Base-by-base conservation (phyloP, 2,888 invertebrate genomes). In the Cyclophora punctaria region DNA sequence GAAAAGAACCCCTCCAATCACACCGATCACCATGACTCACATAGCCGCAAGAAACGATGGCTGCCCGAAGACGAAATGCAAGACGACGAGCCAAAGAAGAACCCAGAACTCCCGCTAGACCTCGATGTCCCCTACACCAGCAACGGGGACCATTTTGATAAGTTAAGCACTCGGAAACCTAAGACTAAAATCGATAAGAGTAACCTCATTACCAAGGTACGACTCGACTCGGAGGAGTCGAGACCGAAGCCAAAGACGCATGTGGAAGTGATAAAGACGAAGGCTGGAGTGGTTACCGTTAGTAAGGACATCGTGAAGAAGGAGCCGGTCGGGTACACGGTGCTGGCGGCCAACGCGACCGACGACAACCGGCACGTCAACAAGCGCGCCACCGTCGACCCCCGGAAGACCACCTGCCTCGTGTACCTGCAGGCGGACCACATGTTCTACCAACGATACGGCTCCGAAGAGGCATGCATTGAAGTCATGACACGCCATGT, bases 341-440 rank as follows among this genome's bases (percentile, higher is more conserved):
- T 86, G 51, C 62, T 89, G 52, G 77, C 88, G 3, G 81, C 80
- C 5, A 89, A 89, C 51, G 84, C 78, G 2, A 89, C 80, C 4
- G 91, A 90, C 48, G 89, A 91, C 56, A 89, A 90, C 40, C 80
- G 91, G 47, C 91, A 91, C 66, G 91, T 92, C 34, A 91, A 91
- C 66, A 92, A 92, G 71, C 84, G 93, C 57, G 93, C 93, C 4
- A 92, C 93, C 2, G 91, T 95, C 44, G 95, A 95, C 80, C 95
- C 96, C 35, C 92, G 93, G 64, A 97, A 97, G 80, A 97, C 96
- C 42, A 97, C 98, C 0, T 98, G 98, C 73, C 95, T 97, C 91
- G 90, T 98, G 51, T 98, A 97, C 79, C 90, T 99, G 68, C 98
- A 98, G 83, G 98, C 99, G 3, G 96, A 97, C 85, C 98, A 98